Conservation (phyloP, 2,113 vertebrate species). For the Pholis gunnellus region DNA sequence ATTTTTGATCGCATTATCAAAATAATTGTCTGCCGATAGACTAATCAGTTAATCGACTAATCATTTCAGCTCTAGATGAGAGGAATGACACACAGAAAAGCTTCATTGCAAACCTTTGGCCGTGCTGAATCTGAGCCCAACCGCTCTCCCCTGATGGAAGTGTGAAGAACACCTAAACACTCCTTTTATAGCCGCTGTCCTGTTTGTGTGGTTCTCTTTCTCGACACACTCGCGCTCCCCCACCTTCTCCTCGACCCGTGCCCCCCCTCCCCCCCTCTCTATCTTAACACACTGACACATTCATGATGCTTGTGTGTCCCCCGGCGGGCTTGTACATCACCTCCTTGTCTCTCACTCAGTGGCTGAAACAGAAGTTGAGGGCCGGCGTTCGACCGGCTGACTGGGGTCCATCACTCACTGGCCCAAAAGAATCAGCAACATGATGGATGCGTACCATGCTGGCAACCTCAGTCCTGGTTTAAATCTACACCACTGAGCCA, state of each 20-base stretch:
- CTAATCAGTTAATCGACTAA: neutral
- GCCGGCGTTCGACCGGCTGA: constrained; percentile 49
- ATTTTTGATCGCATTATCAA: neutral
- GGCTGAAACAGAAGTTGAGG: constrained; percentile 68
- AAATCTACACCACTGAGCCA: constrained; percentile 37
- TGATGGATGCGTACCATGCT: constrained; percentile 59
- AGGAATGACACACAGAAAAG: neutral
- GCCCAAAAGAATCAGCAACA: constrained; percentile 64
- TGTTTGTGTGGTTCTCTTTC: neutral
- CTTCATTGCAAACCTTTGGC: neutral
- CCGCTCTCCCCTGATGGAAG: constrained; percentile 10
- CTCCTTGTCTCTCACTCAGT: constrained; percentile 65
- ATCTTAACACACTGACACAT: constrained; percentile 68
- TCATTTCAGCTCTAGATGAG: neutral
- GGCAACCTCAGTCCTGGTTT: constrained; percentile 65
- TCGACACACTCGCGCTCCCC: neutral
- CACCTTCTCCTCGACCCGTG: neutral
- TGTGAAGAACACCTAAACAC: constrained; percentile 29
- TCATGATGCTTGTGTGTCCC: constrained; percentile 57
- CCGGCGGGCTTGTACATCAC: constrained; percentile 51
- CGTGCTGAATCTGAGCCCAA: neutral
- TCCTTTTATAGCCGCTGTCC: neutral
- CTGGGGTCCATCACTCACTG: constrained; percentile 69
- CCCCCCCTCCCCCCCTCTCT: constrained; percentile 21
- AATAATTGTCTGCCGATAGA: neutral